Percentiles rank a stretch among this genome's conserved stretches.
These are phyloP conservation scores for Chrysina gloriosa DNA, from an alignment of 2,888 invertebrate genomes.

Conservation along the genomic window DNA sequence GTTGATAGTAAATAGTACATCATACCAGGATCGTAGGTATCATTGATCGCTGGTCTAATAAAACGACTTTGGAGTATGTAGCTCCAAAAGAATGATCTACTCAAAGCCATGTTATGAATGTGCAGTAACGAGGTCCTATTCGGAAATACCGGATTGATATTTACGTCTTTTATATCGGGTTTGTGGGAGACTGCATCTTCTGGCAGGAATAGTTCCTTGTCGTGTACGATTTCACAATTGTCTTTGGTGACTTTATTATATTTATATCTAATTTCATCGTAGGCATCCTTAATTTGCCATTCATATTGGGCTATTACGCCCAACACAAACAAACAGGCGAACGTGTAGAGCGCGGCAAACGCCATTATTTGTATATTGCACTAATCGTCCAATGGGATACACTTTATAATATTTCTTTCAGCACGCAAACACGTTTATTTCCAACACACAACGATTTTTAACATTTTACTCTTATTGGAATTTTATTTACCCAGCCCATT, in stretches of 20 bases:
- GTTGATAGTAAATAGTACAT: slow-evolving; percentile 97
- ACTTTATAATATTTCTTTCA: too few species aligned
- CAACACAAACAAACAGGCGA: slow-evolving; percentile 42
- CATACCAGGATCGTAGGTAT: slow-evolving; percentile 96
- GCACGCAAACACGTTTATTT: not conserved
- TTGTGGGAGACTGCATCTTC: slow-evolving; percentile 89
- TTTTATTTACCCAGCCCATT: slow-evolving; percentile 7
- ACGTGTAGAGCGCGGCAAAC: slow-evolving; percentile 16
- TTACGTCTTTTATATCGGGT: slow-evolving; percentile 93
- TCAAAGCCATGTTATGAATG: slow-evolving; percentile 96
- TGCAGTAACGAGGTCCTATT: slow-evolving; percentile 94
- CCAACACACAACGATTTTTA: not conserved
- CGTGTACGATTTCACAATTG: slow-evolving; percentile 91
- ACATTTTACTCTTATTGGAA: not conserved
- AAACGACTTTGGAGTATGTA: slow-evolving; percentile 92
- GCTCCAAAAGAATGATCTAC: slow-evolving; percentile 95
- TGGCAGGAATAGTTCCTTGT: slow-evolving; percentile 85
- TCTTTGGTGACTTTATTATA: slow-evolving; percentile 86
- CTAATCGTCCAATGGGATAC: too few species aligned
- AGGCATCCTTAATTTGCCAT: slow-evolving; percentile 91
- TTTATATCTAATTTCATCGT: slow-evolving; percentile 87
- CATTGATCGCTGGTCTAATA: slow-evolving; percentile 89
- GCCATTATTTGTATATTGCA: slow-evolving; percentile 25
- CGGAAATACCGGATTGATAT: slow-evolving; percentile 93
- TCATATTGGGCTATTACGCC: slow-evolving; percentile 83